Evolutionary conservation across 2,888 invertebrate genomes (phyloP).

Genomic region (Tenthredo mesomela): DNA sequence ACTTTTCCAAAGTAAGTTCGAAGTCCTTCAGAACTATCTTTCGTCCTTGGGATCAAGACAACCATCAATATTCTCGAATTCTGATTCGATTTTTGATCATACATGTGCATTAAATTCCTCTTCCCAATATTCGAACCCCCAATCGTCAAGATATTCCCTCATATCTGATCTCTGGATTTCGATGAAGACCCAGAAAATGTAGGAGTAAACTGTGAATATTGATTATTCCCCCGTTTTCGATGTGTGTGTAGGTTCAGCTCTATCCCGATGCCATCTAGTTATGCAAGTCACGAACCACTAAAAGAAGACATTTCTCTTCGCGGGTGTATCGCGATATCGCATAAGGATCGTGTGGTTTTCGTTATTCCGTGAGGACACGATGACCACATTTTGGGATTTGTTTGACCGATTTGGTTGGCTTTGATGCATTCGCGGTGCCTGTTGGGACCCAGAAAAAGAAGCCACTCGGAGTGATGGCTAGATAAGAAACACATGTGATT

Average conservation of each 20-base stretch:
- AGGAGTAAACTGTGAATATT: conserved; percentile 71
- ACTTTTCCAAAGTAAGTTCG: neutral
- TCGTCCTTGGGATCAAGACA: neutral
- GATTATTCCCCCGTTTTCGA: conserved; percentile 72
- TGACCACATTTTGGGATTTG: neutral
- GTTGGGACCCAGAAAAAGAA: neutral
- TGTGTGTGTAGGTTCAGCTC: conserved; percentile 56
- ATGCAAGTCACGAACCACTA: conserved; percentile 73
- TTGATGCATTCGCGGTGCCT: neutral
- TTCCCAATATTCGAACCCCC: neutral
- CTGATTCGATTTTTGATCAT: neutral
- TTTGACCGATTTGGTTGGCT: neutral
- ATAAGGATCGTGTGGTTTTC: conserved; percentile 51
- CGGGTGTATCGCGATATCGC: conserved; percentile 56
- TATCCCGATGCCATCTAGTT: conserved; percentile 75
- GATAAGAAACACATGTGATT: conserved; percentile 55
- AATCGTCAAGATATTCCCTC: neutral
- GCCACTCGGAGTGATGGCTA: conserved; percentile 5
- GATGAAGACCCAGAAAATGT: neutral
- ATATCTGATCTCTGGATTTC: neutral
- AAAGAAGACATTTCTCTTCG: conserved; percentile 53
- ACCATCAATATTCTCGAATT: neutral
- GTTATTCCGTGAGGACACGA: conserved; percentile 2
- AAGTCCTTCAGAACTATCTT: neutral
- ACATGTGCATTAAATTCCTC: neutral